Base-by-base conservation (phyloP, 2,797 vertebrate genomes). In the Lithobates pipiens region DNA sequence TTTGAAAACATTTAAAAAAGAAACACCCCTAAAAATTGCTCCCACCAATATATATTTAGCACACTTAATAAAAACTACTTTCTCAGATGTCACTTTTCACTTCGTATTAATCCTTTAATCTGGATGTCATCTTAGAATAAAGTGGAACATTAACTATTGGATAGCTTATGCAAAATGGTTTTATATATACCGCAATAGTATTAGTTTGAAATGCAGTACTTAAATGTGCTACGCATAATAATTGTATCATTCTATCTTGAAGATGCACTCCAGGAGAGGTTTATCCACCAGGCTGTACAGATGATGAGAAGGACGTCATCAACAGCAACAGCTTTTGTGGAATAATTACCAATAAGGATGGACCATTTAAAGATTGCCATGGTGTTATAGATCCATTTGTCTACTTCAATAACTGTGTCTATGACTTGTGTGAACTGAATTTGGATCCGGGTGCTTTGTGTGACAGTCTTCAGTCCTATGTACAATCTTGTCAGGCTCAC, bases 401-500 rank as follows among this genome's bases (percentile, higher is more conserved):
- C 16, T 91, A 92, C 69, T 91, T 92, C 39, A 9, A 68, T 2
- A 88, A 89, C 42, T 93, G 92, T 76, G 1, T 23, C 0, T 93
- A 91, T 0, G 92, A 93, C 63, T 84, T 92, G 69, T 93, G 92
- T 80, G 91, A 90, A 82, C 78, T 91, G 72, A 78, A 77, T 16
- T 82, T 89, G 76, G 87, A 92, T 10, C 79, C 0, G 0, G 88
- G 78, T 11, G 0, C 4, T 61, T 88, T 93, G 10, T 93, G 92
- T 89, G 88, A 88, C 54, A 92, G 89, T 88, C 76, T 93, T 81
- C 91, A 92, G 80, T 88, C 92, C 42, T 93, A 92, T 0, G 89
- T 84, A 0, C 90, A 92, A 0, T 88, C 91, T 65, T 93, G 92
- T 74, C 90, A 85, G 85, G 77, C 91, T 0, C 87, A 90, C 3